Base-by-base conservation (phyloP, 2,888 invertebrate species). In the Melanophora roralis region DNA sequence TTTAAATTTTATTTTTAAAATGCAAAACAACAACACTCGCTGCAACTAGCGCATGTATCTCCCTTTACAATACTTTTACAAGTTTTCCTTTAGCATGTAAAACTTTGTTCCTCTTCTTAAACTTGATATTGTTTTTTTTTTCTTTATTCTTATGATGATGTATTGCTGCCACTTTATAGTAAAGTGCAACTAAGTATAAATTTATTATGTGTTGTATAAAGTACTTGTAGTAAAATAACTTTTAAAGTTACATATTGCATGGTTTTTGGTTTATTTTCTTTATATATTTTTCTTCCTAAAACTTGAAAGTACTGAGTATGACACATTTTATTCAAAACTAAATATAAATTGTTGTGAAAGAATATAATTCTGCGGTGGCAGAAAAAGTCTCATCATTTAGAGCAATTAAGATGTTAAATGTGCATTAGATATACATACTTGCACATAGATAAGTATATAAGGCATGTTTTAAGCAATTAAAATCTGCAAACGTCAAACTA, bases 131-230 rank as follows among this genome's bases (percentile, higher is more conserved):
- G 43, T 62, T 60, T 75, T 47, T 62, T 27, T 5, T 6, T 27
- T 27, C 4, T 27, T 27, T 27, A 5, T 27, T 27, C 27, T 27
- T 53, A 45, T 47, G 53, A 71, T 79, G 79, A 75, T 68, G 62
- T 73, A 79, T 79, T 79, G 45, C 75, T 9, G 62, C 36, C 71
- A 80, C 75, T 75, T 80, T 62, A 69, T 36, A 68, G 14, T 59
- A 57, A 40, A 65, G 34, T 65, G 57, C 38, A 11, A 34, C 32
- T 40, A 27, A 19, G 49, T 40, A 45, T 14, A 21, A 3, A 27
- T 51, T 53, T 32, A 34, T 51, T 23, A 19, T 43, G 53, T n/a
- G n/a, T n/a, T n/a, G n/a, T n/a, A 19, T 51, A 51, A 21, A 71
- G 51, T 51, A 32, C 60, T 71, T 34, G 49, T 27, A 57, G 36